Percentiles rank a stretch among this genome's conserved stretches.
Evolutionary conservation across 2,113 vertebrate species (phyloP).

Genomic region (Sebastes fasciatus): DNA sequence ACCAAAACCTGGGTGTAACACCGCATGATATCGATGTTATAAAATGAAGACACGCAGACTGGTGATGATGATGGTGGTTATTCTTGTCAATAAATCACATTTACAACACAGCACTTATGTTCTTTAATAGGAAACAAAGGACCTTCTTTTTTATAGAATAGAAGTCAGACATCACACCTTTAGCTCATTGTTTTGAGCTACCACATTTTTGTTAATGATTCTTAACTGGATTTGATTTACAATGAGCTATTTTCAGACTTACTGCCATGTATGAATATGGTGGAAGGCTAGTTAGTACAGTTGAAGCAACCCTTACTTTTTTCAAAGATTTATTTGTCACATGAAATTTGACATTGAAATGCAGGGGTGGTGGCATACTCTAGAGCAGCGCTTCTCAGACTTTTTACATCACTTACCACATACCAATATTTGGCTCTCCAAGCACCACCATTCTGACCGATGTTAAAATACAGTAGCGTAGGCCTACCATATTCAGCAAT

Average conservation of each 20-base stretch:
- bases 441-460: too few species aligned
- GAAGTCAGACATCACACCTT: too few species aligned
- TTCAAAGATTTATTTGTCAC: neutral
- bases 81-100: slow-evolving; percentile 78
- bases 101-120: slow-evolving; percentile 54
- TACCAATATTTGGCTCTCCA: too few species aligned
- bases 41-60: slow-evolving; percentile 55
- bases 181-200: neutral
- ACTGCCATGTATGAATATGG: neutral
- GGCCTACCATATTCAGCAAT: too few species aligned
- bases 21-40: slow-evolving; percentile 76
- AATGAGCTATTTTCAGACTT: neutral
- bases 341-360: neutral
- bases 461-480: too few species aligned
- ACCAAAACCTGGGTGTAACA: slow-evolving; percentile 61
- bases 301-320: neutral
- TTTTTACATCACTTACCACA: too few species aligned
- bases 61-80: slow-evolving; percentile 42
- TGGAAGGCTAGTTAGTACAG: neutral
- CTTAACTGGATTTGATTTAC: neutral
- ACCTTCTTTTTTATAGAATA: neutral
- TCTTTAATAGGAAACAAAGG: neutral
- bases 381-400: neutral
- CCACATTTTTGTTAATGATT: neutral
- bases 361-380: neutral